Percentiles rank a stretch among this genome's conserved stretches.
Conservation (phyloP, 1,140 invertebrate genomes). For the Eurosta solidaginis region DNA sequence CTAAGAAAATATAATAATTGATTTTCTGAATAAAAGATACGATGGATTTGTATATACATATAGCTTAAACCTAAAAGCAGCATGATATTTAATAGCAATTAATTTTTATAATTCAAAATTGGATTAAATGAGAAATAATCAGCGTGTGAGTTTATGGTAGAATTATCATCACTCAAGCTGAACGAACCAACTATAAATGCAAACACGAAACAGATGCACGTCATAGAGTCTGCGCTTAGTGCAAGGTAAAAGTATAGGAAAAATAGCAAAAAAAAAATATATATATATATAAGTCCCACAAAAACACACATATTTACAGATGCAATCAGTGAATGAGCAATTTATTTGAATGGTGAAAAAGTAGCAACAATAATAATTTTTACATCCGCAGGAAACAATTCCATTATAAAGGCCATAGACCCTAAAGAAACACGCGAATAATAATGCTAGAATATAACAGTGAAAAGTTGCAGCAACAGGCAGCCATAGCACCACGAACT, state of each 20-base stretch:
- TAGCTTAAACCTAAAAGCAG: no score
- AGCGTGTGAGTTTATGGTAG: neutral
- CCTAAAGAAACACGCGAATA: neutral
- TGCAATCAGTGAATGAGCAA: no score
- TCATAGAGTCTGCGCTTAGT: neutral
- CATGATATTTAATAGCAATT: neutral
- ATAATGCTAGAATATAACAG: neutral
- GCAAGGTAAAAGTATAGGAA: neutral
- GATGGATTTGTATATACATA: no score
- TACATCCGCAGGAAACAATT: no score
- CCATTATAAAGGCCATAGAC: no score
- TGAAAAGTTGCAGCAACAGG: constrained; percentile 17
- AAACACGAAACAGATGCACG: neutral
- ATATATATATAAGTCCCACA: neutral
- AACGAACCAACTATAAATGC: no score
- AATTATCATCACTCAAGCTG: neutral
- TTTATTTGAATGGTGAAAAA: neutral
- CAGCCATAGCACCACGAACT: neutral
- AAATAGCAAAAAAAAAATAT: neutral
- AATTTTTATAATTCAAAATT: neutral
- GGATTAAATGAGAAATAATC: neutral
- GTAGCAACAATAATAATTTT: neutral
- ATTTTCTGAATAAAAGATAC: no score
- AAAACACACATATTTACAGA: no score
- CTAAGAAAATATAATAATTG: no score